phyloP scores from a whole-genome alignment of 92 coral and sea anemone genomes.

The Palythoa grandiflora region DNA sequence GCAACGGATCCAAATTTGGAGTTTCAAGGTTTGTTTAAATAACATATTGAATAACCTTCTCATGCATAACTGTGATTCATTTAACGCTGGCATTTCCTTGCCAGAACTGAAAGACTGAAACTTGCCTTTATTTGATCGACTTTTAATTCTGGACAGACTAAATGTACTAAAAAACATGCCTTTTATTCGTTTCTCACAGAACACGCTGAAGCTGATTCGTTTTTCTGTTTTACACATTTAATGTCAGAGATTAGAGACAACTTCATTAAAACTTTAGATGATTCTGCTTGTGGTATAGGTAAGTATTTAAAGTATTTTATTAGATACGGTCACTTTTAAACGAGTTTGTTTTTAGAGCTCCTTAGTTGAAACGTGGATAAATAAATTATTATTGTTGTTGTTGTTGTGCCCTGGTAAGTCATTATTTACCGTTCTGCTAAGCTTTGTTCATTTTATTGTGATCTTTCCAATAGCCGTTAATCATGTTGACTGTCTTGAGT shows the following conservation, averaged over 20 bases:
- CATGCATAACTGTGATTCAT: neutral
- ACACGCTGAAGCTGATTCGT: constrained; percentile 96
- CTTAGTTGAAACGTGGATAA: too few relatives aligned
- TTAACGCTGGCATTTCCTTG: neutral
- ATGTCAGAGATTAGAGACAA: constrained; percentile 99
- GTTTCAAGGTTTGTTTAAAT: constrained; percentile 83
- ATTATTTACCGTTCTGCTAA: too few relatives aligned
- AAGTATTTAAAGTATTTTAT: neutral
- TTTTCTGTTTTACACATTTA: constrained; percentile 95
- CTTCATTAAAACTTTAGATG: constrained; percentile 96
- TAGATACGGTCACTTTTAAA: too few relatives aligned
- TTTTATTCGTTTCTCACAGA: constrained; percentile 49
- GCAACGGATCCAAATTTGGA: constrained; percentile 84
- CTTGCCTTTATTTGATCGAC: neutral
- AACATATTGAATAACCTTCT: neutral
- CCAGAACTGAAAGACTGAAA: too few relatives aligned
- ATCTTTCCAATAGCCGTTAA: neutral
- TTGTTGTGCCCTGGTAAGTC: too few relatives aligned
- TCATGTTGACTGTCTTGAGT: neutral
- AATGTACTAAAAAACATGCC: too few relatives aligned
- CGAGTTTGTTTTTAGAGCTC: too few relatives aligned
- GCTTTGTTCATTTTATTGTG: neutral
- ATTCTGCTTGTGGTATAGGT: constrained; percentile 98
- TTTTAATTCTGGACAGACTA: neutral
- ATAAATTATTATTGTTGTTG: too few relatives aligned